phyloP scores from a whole-genome alignment of 2,888 invertebrate genomes.

The Tiliacea aurago region DNA sequence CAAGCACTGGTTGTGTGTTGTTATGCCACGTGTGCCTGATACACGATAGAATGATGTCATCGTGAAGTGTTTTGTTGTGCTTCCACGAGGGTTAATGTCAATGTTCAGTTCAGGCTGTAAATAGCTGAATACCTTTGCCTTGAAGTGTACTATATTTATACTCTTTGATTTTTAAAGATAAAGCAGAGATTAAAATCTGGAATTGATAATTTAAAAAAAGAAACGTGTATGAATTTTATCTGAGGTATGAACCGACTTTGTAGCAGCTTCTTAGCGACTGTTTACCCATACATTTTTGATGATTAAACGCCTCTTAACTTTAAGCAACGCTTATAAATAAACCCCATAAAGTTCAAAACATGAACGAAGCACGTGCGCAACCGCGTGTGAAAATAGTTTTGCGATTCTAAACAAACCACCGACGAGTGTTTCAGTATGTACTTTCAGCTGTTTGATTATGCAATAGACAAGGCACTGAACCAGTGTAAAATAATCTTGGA shows the following conservation, averaged over 20 bases:
- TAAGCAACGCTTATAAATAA: too few species aligned
- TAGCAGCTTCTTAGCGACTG: too few species aligned
- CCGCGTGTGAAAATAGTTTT: constrained; percentile 25
- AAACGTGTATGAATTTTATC: background rate
- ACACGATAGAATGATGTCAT: constrained; percentile 60
- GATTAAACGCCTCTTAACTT: too few species aligned
- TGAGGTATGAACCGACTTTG: background rate
- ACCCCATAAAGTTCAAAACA: constrained; percentile 14
- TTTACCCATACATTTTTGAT: too few species aligned
- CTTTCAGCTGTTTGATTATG: constrained; percentile 5
- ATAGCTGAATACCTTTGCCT: constrained; percentile 24
- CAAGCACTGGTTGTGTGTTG: constrained; percentile 15
- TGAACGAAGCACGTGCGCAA: constrained; percentile 43
- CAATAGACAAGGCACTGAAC: background rate
- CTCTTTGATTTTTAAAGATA: background rate
- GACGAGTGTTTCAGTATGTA: background rate
- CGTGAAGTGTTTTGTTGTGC: constrained; percentile 41
- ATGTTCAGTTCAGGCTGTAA: constrained; percentile 27
- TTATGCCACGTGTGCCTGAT: constrained; percentile 39
- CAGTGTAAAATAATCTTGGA: background rate
- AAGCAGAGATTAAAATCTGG: constrained; percentile 22
- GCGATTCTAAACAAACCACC: constrained; percentile 25
- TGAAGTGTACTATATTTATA: background rate
- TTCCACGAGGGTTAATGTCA: constrained; percentile 42
- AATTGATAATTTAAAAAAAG: background rate